Percentiles rank a stretch among this genome's conserved stretches.
Evolutionary conservation across 2,797 vertebrate genomes (phyloP).

Genomic region (Sebastes cheni): DNA sequence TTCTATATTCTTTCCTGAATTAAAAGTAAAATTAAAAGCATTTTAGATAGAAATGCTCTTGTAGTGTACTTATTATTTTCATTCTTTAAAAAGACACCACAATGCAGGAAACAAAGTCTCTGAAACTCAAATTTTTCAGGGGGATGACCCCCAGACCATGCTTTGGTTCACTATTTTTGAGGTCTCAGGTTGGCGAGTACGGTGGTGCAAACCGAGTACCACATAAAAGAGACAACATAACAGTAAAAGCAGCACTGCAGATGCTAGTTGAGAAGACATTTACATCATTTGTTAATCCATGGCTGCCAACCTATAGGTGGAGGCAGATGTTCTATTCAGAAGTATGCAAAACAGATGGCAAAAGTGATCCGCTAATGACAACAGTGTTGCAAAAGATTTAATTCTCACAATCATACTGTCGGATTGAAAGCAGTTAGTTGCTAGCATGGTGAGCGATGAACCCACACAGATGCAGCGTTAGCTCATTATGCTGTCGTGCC

Average conservation of each 20-base stretch:
- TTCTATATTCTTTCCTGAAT: too few species aligned
- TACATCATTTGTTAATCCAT: background rate
- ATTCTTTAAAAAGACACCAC: too few species aligned
- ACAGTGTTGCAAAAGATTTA: background rate
- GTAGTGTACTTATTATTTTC: too few species aligned
- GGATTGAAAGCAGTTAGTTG: background rate
- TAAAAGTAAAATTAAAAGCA: too few species aligned
- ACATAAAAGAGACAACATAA: background rate
- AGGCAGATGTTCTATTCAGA: background rate
- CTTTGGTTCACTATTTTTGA: too few species aligned
- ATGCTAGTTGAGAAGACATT: background rate
- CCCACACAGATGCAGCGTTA: constrained; percentile 7
- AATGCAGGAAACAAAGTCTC: too few species aligned
- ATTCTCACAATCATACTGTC: background rate
- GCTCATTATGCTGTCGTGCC: constrained; percentile 24
- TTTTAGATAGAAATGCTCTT: too few species aligned
- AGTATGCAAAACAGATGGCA: background rate
- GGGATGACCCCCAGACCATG: too few species aligned
- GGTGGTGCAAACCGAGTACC: background rate
- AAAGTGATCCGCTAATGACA: background rate
- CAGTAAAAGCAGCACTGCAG: background rate
- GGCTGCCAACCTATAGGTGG: background rate
- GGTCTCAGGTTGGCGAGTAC: too few species aligned
- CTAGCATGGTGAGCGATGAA: constrained; percentile 7
- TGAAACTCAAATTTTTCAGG: too few species aligned